Evolutionary conservation across 2,113 vertebrate genomes (phyloP).

Genomic region (Ptilonorhynchus violaceus): DNA sequence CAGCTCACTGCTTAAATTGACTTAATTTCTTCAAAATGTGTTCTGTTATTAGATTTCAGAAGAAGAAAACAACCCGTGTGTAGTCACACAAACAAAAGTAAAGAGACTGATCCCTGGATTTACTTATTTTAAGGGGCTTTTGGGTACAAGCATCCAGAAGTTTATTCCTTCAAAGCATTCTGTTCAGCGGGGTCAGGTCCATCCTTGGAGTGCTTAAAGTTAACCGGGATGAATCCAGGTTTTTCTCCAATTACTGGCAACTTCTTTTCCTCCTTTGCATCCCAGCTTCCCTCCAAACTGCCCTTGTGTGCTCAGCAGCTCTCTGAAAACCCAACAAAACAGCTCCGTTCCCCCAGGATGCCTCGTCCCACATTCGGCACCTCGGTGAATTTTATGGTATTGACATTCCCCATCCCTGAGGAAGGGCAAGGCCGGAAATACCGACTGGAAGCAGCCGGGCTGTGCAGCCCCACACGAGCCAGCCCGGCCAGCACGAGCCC

Average conservation of each 20-base stretch:
- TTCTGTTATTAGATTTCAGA: background rate
- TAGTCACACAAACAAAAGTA: background rate
- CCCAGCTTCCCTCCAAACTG: background rate
- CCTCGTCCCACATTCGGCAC: background rate
- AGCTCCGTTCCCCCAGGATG: background rate
- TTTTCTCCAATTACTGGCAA: background rate
- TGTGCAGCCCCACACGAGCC: background rate
- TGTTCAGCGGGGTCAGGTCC: background rate
- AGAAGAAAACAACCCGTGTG: fast-evolving
- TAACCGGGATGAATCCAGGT: background rate
- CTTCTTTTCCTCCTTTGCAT: background rate
- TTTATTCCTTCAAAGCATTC: background rate
- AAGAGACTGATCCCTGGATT: background rate
- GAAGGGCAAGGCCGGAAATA: background rate
- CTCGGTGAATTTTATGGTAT: background rate
- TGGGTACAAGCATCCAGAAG: background rate
- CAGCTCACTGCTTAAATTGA: background rate
- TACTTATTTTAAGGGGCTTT: background rate
- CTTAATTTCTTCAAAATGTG: background rate
- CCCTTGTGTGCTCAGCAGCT: background rate
- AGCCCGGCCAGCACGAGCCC: background rate
- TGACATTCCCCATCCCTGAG: background rate
- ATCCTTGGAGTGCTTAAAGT: background rate
- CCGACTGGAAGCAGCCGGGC: background rate
- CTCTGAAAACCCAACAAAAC: background rate